phyloP scores from a whole-genome alignment of 2,888 invertebrate genomes.

The Pecten maximus region DNA sequence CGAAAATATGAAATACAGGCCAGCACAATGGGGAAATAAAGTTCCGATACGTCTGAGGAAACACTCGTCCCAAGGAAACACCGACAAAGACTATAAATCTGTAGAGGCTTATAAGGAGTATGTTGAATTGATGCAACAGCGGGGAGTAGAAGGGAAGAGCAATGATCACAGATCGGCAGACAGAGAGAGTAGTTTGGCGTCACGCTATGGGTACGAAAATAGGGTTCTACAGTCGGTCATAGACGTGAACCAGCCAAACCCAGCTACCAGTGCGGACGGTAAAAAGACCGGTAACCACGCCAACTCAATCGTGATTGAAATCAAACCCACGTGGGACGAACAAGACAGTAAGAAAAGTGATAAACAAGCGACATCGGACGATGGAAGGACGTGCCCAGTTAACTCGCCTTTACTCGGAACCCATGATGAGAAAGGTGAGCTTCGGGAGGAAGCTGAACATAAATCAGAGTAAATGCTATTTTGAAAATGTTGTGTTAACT shows the following conservation, averaged over 20 bases:
- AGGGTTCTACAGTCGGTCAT: slow-evolving; percentile 62
- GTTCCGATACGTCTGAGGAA: slow-evolving; percentile 9
- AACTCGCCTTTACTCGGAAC: not conserved
- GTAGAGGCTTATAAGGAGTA: slow-evolving; percentile 66
- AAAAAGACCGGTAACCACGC: slow-evolving; percentile 22
- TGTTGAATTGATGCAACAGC: slow-evolving; percentile 54
- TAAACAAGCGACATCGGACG: not conserved
- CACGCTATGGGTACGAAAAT: slow-evolving; percentile 58
- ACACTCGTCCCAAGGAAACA: not conserved
- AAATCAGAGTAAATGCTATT: not conserved
- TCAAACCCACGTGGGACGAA: slow-evolving; percentile 60
- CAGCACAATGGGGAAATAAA: slow-evolving; percentile 43
- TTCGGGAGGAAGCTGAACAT: not conserved
- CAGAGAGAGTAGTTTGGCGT: slow-evolving; percentile 48
- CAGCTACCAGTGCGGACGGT: not conserved
- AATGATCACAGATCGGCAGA: slow-evolving; percentile 43
- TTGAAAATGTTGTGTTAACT: not conserved
- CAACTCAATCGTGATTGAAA: slow-evolving; percentile 59
- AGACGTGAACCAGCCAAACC: slow-evolving; percentile 62
- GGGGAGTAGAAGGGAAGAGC: slow-evolving; percentile 48
- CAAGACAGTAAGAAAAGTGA: not conserved
- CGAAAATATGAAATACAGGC: slow-evolving; percentile 56
- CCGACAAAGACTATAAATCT: slow-evolving; percentile 60
- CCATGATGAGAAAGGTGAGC: not conserved
- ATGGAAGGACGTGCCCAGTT: not conserved